Conservation (phyloP, 2,797 vertebrate genomes). For the Gouania willdenowi region DNA sequence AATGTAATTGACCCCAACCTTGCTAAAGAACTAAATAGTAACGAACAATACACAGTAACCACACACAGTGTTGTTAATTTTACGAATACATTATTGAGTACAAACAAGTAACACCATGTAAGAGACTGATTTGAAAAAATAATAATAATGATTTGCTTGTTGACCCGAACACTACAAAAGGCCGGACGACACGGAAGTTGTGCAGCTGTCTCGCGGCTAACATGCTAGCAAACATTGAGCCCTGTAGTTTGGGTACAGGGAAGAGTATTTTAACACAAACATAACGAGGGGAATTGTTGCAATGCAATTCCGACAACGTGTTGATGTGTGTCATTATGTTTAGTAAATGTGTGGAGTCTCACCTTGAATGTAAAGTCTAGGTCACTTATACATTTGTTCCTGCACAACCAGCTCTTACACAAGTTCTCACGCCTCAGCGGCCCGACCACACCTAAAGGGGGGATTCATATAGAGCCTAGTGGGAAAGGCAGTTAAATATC, state of each 20-base stretch:
- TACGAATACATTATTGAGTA: too few species aligned
- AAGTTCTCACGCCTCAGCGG: conserved; percentile 14
- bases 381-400: conserved; percentile 64
- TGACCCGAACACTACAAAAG: too few species aligned
- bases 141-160: too few species aligned
- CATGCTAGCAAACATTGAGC: conserved; percentile 16
- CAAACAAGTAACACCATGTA: too few species aligned
- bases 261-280: not conserved
- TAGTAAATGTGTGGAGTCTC: conserved; percentile 35
- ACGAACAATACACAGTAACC: too few species aligned
- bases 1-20: too few species aligned
- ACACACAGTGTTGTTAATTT: too few species aligned
- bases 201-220: conserved; percentile 39
- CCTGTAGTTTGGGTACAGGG: not conserved
- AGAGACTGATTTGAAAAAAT: too few species aligned
- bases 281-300: not conserved
- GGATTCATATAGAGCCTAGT: too few species aligned
- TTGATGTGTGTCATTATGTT: not conserved
- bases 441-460: conserved; percentile 2
- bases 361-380: conserved; percentile 69
- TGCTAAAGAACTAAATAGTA: too few species aligned
- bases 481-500: too few species aligned
- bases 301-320: not conserved
- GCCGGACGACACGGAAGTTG: not conserved
- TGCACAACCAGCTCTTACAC: conserved; percentile 39